A percentile compares a stretch with the other conserved stretches of the same genome.
Conservation (phyloP, 1,140 invertebrate genomes). For the Mamestra configurata region DNA sequence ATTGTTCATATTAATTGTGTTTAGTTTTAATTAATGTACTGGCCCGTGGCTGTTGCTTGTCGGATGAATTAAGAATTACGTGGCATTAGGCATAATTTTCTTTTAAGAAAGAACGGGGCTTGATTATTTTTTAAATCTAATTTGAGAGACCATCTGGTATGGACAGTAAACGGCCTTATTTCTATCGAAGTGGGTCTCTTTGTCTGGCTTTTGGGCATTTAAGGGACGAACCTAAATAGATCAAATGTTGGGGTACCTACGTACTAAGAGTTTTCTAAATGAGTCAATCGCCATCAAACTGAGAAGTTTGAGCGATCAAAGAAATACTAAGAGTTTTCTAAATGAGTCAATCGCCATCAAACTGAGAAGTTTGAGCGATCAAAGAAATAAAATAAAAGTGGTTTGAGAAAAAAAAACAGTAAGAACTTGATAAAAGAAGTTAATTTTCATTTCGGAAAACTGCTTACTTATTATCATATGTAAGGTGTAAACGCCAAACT, state of each 20-base stretch:
- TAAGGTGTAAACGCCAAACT: too few relatives aligned
- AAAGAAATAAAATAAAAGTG: too few relatives aligned
- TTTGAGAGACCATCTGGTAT: not conserved
- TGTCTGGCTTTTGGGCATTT: not conserved
- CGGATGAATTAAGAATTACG: constrained; percentile 27
- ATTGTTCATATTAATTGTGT: constrained; percentile 36
- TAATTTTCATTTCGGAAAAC: too few relatives aligned
- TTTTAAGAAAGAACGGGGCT: not conserved
- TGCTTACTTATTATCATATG: too few relatives aligned
- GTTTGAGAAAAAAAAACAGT: too few relatives aligned
- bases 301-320: too few relatives aligned
- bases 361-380: too few relatives aligned
- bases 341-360: too few relatives aligned
- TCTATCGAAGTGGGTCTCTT: not conserved
- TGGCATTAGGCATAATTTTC: not conserved
- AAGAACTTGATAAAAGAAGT: too few relatives aligned
- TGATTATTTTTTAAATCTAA: not conserved
- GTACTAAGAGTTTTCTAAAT: too few relatives aligned
- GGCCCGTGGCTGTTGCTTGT: constrained; percentile 18
- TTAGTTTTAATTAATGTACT: constrained; percentile 40
- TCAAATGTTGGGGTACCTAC: not conserved
- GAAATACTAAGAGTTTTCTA: too few relatives aligned
- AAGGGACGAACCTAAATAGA: not conserved
- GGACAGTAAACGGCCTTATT: not conserved
- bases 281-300: too few relatives aligned